phyloP scores from a whole-genome alignment of 2,797 vertebrate genomes.

The Simalia tracyae region DNA sequence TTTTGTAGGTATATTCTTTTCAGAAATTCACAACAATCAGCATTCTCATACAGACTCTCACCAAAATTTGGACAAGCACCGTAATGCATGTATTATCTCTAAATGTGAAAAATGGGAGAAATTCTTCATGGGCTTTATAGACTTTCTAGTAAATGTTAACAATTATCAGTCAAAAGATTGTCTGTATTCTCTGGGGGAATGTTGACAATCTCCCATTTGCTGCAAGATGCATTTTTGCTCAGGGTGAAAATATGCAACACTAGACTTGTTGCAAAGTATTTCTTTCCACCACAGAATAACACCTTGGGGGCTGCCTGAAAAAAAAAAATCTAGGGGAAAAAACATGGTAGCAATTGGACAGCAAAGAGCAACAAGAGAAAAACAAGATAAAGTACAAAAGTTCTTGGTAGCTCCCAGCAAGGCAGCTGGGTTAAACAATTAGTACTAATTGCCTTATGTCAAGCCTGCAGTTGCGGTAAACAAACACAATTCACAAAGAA shows the following conservation, averaged over 20 bases:
- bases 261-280: conserved; percentile 38
- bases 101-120: background rate
- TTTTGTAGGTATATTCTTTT: background rate
- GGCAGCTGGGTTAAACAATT: conserved; percentile 86
- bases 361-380: conserved; percentile 74
- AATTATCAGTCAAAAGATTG: background rate
- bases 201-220: background rate
- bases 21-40: background rate
- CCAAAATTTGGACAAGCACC: background rate
- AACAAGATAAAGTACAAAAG: conserved; percentile 80
- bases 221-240: background rate
- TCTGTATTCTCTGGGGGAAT: background rate
- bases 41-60: background rate
- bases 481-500: conserved; percentile 85
- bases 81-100: background rate
- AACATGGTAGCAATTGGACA: conserved; percentile 72
- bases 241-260: conserved; percentile 19
- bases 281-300: conserved; percentile 35
- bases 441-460: conserved; percentile 86
- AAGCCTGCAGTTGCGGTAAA: conserved; percentile 84
- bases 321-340: conserved; percentile 19
- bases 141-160: background rate
- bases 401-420: conserved; percentile 82
- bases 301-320: conserved; percentile 59
- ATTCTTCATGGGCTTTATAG: background rate